phyloP scores from a whole-genome alignment of 2,888 invertebrate genomes.

The Leptopilina myrica region DNA sequence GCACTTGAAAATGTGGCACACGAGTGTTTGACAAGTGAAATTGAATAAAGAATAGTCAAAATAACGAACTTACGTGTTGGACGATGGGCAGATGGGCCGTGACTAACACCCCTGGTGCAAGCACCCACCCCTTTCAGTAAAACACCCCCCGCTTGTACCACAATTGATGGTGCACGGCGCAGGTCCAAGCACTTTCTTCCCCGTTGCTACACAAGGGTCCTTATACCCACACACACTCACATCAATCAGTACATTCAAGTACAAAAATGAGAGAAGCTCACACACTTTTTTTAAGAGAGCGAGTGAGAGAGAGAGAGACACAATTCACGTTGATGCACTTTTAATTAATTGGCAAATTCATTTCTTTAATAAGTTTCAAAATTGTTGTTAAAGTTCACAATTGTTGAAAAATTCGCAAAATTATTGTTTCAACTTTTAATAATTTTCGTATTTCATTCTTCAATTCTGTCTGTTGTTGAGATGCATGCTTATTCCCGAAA shows the following conservation, averaged over 20 bases:
- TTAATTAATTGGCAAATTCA: too few species aligned
- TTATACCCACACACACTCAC: constrained; percentile 20
- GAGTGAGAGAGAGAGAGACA: too few species aligned
- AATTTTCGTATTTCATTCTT: too few species aligned
- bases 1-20: constrained; percentile 38
- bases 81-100: constrained; percentile 75
- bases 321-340: too few species aligned
- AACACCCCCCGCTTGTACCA: constrained; percentile 53
- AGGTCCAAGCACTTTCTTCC: constrained; percentile 60
- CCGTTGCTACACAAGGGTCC: constrained; percentile 48
- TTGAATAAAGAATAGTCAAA: constrained; percentile 42
- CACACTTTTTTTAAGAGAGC: too few species aligned
- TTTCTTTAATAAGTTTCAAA: too few species aligned
- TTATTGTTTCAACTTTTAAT: too few species aligned
- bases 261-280: too few species aligned
- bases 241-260: background rate
- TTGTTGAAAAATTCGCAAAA: too few species aligned
- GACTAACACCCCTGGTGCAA: constrained; percentile 74
- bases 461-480: too few species aligned
- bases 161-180: constrained; percentile 68
- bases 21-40: constrained; percentile 20
- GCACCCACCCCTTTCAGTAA: constrained; percentile 71
- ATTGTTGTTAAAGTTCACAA: too few species aligned
- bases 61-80: constrained; percentile 72
- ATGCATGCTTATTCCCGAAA: too few species aligned